These are phyloP conservation scores for Taxidea taxus DNA, from an alignment of 2,113 vertebrate genomes.

Conservation along the genomic window DNA sequence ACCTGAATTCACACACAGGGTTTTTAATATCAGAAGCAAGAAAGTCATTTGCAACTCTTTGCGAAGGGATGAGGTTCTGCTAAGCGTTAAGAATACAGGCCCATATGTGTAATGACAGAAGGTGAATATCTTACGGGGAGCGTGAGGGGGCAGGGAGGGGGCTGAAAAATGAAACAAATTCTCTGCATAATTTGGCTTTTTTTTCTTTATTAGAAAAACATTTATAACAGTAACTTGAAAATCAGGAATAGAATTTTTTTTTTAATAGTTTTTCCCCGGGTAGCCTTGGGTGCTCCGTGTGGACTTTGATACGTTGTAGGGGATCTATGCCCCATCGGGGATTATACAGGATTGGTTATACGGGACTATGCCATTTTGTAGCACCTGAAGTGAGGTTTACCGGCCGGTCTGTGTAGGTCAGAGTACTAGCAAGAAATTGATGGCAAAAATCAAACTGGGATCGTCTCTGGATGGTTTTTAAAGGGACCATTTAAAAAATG, in stretches of 20 bases:
- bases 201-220: slow-evolving; percentile 59
- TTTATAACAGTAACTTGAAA: slow-evolving; percentile 48
- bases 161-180: slow-evolving; percentile 34
- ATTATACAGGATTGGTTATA: not conserved
- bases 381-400: not conserved
- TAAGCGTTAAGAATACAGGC: slow-evolving; percentile 38
- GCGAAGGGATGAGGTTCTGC: slow-evolving; percentile 36
- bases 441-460: slow-evolving; percentile 11
- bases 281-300: not conserved
- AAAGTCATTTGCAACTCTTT: slow-evolving; percentile 46
- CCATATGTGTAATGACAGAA: slow-evolving; percentile 64
- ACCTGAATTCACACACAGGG: slow-evolving; percentile 61
- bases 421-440: not conserved
- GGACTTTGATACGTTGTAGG: not conserved
- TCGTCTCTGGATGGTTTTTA: not conserved
- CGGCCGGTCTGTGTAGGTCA: not conserved
- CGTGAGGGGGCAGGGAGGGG: not conserved
- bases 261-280: not conserved
- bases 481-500: not conserved
- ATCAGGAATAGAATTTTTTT: not conserved
- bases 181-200: slow-evolving; percentile 35
- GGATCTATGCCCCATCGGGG: not conserved
- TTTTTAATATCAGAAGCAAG: slow-evolving; percentile 61
- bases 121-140: not conserved
- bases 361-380: not conserved